These are phyloP conservation scores for Otocyon megalotis DNA, from an alignment of 2,113 vertebrate genomes.

Conservation along the genomic window DNA sequence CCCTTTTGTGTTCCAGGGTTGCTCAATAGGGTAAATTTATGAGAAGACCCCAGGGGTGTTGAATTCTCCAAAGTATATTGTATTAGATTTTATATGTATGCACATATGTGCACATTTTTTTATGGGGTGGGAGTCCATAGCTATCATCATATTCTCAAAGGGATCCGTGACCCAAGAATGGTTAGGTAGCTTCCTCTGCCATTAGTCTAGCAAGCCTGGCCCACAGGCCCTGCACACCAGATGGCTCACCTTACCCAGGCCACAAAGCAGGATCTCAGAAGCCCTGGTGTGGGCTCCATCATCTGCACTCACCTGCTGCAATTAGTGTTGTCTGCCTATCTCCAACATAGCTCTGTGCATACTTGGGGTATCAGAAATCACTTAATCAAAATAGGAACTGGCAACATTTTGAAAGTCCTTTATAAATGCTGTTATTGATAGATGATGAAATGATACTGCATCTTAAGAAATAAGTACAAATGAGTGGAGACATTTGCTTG, in stretches of 20 bases:
- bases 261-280: background rate
- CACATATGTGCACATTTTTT: background rate
- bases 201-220: background rate
- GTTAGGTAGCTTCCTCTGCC: background rate
- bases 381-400: background rate
- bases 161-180: background rate
- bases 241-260: background rate
- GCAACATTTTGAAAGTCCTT: slow-evolving; percentile 16
- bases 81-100: background rate
- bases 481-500: background rate
- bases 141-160: background rate
- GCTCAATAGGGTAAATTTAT: background rate
- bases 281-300: background rate
- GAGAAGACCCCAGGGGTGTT: slow-evolving; percentile 9
- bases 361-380: background rate
- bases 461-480: background rate
- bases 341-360: background rate
- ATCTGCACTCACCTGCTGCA: background rate
- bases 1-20: background rate
- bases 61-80: background rate
- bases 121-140: background rate
- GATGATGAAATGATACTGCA: background rate
- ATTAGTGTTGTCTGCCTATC: background rate
- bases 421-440: slow-evolving; percentile 3
- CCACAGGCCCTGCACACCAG: background rate